phyloP scores from a whole-genome alignment of 1,140 invertebrate species.

The Adoxophyes honmai region DNA sequence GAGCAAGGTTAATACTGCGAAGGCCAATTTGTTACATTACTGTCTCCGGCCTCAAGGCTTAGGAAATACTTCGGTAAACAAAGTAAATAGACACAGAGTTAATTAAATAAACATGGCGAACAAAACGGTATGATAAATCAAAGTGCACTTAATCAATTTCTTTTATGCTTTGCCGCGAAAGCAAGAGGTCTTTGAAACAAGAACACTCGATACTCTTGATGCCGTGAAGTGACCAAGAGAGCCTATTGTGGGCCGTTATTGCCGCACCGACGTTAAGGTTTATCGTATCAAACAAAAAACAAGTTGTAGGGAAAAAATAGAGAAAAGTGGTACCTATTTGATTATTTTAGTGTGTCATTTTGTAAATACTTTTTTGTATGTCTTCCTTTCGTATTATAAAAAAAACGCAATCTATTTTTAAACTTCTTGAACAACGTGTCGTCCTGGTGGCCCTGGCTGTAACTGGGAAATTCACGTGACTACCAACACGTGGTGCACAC shows the following conservation, averaged over 20 bases:
- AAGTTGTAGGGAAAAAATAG: too few relatives aligned
- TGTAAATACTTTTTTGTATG: too few relatives aligned
- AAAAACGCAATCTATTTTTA: background rate
- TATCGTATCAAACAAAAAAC: background rate
- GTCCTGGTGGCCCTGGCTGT: background rate
- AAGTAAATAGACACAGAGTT: too few relatives aligned
- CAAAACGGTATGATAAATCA: too few relatives aligned
- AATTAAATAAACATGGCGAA: background rate
- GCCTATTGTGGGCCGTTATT: background rate
- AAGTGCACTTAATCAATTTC: too few relatives aligned
- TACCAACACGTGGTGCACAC: background rate
- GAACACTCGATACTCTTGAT: conserved; percentile 30
- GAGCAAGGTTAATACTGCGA: conserved; percentile 1
- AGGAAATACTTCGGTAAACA: too few relatives aligned
- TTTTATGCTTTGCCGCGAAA: background rate
- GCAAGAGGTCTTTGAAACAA: conserved; percentile 20
- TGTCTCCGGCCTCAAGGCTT: conserved; percentile 1
- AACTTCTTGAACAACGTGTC: background rate
- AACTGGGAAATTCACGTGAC: background rate
- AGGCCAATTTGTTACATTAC: background rate
- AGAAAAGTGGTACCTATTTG: too few relatives aligned
- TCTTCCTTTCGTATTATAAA: too few relatives aligned
- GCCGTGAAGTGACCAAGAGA: conserved; percentile 27
- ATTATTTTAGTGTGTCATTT: too few relatives aligned
- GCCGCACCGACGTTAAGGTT: background rate